Conservation (phyloP, 1,140 invertebrate genomes). For the Colletes gigas region DNA sequence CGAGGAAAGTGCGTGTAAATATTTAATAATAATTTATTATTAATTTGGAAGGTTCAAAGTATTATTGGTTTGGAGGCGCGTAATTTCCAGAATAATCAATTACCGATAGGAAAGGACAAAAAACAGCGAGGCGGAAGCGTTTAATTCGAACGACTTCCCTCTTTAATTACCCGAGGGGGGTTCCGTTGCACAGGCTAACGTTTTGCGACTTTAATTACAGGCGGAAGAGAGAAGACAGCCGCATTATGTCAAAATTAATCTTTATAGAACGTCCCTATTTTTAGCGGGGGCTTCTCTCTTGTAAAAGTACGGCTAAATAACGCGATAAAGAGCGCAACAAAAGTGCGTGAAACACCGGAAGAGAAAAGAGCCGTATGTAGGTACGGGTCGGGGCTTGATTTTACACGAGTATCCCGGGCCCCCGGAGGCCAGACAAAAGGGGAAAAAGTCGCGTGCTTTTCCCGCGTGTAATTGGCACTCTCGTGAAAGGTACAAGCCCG, state of each 20-base stretch:
- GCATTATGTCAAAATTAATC: constrained; percentile 25
- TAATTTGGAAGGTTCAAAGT: too few species aligned
- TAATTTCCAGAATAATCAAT: not conserved
- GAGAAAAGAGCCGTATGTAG: constrained; percentile 2
- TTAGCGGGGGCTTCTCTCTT: not conserved
- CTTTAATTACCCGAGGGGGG: not conserved
- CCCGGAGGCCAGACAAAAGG: constrained; percentile 30
- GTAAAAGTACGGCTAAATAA: constrained; percentile 17
- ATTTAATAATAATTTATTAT: too few species aligned
- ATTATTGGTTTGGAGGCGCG: too few species aligned
- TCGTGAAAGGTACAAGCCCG: constrained; percentile 15
- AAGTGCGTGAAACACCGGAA: constrained; percentile 18
- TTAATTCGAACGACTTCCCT: not conserved
- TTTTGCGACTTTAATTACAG: constrained; percentile 27
- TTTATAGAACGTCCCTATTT: constrained; percentile 20
- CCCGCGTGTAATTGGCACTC: constrained; percentile 39
- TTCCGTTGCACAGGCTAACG: not conserved
- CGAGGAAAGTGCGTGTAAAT: too few species aligned
- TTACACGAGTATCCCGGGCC: constrained; percentile 19
- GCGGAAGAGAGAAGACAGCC: not conserved
- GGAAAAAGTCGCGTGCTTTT: constrained; percentile 17
- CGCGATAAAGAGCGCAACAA: constrained; percentile 38
- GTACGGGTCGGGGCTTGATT: constrained; percentile 19
- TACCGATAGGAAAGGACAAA: not conserved
- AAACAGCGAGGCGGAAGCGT: not conserved